phyloP scores from a whole-genome alignment of 2,888 invertebrate genomes.

The Acleris cristana region DNA sequence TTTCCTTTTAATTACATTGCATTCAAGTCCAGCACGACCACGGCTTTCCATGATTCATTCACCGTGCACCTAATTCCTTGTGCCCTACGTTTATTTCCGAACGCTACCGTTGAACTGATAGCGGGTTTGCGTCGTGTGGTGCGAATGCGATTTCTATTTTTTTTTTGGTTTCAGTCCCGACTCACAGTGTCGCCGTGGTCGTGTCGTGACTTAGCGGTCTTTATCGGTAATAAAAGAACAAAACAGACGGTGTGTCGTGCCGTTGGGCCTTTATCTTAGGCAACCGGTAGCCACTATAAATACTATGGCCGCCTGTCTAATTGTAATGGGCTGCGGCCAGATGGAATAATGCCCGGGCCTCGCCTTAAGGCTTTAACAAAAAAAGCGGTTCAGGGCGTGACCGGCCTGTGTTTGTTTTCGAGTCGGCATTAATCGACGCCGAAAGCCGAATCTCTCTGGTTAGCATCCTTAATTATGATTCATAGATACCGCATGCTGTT shows the following conservation, averaged over 20 bases:
- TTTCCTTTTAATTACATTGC: constrained; percentile 45
- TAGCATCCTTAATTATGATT: constrained; percentile 78
- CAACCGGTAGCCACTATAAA: constrained; percentile 64
- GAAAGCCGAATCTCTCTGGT: constrained; percentile 68
- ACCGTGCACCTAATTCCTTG: constrained; percentile 50
- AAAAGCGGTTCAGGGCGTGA: constrained; percentile 57
- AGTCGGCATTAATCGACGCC: constrained; percentile 70
- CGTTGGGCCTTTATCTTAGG: constrained; percentile 53
- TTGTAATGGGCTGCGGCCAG: constrained; percentile 61
- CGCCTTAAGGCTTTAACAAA: constrained; percentile 58
- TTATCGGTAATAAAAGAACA: constrained; percentile 54
- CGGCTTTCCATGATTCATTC: constrained; percentile 62
- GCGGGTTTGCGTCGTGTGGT: constrained; percentile 65
- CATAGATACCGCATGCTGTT: constrained; percentile 74
- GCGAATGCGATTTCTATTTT: constrained; percentile 60
- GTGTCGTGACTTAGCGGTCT: constrained; percentile 63
- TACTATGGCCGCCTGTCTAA: constrained; percentile 55
- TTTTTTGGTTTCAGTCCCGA: constrained; percentile 29
- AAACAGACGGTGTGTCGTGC: constrained; percentile 54
- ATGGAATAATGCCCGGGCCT: constrained; percentile 58
- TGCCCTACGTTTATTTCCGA: constrained; percentile 61
- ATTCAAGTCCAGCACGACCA: constrained; percentile 52
- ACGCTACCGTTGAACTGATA: constrained; percentile 71
- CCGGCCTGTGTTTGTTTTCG: constrained; percentile 75
- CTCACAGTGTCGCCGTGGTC: constrained; percentile 45